Evolutionary conservation across 1,140 invertebrate species (phyloP).

Genomic region (Lepidurus apus): DNA sequence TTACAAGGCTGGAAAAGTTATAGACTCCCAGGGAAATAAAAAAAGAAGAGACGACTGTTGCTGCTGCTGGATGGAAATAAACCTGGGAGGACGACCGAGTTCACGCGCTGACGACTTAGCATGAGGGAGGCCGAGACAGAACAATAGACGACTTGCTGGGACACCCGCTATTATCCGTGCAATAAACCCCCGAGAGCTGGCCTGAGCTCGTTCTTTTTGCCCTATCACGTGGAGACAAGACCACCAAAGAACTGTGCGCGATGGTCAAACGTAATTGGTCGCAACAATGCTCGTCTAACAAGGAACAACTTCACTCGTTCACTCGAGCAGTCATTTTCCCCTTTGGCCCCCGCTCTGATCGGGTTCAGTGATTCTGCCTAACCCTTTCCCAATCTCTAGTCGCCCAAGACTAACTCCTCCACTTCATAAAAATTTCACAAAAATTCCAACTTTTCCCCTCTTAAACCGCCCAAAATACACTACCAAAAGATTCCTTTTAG

Average conservation of each 20-base stretch:
- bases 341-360: not conserved
- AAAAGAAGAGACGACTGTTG: slow-evolving; percentile 17
- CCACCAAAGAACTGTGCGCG: not conserved
- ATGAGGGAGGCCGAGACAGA: slow-evolving; percentile 17
- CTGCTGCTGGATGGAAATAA: slow-evolving; percentile 16
- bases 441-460: no score
- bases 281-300: slow-evolving; percentile 10
- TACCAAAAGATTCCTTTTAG: no score
- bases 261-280: not conserved
- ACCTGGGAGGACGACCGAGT: slow-evolving; percentile 13
- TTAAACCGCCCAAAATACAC: no score
- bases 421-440: no score
- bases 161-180: slow-evolving; percentile 20
- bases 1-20: not conserved
- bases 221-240: slow-evolving; percentile 18
- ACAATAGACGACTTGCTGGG: slow-evolving; percentile 21
- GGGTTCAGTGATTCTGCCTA: not conserved
- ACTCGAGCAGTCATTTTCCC: not conserved
- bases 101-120: slow-evolving; percentile 20
- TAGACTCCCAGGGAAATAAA: not conserved
- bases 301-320: not conserved
- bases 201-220: not conserved
- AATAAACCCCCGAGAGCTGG: slow-evolving; percentile 21
- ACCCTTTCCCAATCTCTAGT: not conserved
- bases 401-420: no score